Conservation (phyloP, 2,797 vertebrate species). For the Buceros bicornis region DNA sequence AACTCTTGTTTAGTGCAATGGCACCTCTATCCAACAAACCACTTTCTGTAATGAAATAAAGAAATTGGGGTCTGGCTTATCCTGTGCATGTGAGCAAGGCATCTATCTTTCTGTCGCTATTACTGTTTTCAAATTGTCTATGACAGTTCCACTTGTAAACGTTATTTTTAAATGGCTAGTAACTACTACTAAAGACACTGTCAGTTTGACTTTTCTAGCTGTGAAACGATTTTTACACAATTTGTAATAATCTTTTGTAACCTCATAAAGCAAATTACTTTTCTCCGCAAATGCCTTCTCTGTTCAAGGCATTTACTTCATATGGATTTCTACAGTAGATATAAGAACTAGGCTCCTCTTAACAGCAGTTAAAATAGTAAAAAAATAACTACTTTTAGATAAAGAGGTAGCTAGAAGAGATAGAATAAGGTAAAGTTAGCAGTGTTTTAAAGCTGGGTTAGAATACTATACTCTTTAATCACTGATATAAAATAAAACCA, state of each 20-base stretch:
- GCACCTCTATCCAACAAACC: background rate
- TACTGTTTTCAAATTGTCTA: background rate
- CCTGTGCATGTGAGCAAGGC: background rate
- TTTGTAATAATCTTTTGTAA: background rate
- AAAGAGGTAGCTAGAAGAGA: background rate
- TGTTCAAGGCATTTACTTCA: background rate
- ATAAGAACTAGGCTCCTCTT: background rate
- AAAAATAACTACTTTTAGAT: background rate
- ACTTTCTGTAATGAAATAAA: background rate
- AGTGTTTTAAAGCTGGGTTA: background rate
- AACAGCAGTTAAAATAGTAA: background rate
- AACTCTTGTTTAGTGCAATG: background rate
- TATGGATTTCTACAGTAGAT: background rate
- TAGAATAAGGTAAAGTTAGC: background rate
- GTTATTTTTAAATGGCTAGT: background rate
- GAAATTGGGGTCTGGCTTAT: background rate
- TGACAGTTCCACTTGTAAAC: background rate
- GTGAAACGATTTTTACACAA: background rate
- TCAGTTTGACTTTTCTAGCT: background rate
- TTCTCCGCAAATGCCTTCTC: background rate
- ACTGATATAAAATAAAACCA: background rate
- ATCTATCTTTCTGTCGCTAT: background rate
- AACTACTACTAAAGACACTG: background rate
- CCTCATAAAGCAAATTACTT: background rate
- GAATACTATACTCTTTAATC: background rate